Evolutionary conservation across 2,888 invertebrate species (phyloP).

Genomic region (Ophion ventricosus): DNA sequence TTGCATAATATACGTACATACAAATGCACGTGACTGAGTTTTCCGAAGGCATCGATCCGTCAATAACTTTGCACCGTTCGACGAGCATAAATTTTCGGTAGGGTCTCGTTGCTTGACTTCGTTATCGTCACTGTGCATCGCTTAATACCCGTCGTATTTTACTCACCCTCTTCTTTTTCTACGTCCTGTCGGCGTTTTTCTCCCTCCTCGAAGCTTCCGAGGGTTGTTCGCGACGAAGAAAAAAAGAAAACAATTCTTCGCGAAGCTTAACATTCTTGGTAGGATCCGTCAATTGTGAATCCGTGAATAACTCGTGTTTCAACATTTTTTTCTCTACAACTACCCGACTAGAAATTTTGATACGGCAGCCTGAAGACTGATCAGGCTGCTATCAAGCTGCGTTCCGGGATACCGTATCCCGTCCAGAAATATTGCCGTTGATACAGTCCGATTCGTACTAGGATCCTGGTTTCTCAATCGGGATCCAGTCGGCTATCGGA

Average conservation of each 20-base stretch:
- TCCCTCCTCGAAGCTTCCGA: not conserved
- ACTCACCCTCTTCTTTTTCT: slow-evolving; percentile 23
- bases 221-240: slow-evolving; percentile 16
- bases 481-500: too few species aligned
- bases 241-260: not conserved
- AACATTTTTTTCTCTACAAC: slow-evolving; percentile 1
- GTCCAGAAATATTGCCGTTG: too few species aligned
- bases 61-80: slow-evolving; percentile 54
- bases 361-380: too few species aligned
- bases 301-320: not conserved
- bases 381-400: too few species aligned
- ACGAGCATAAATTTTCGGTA: slow-evolving; percentile 42
- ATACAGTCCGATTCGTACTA: too few species aligned
- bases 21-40: slow-evolving; percentile 2
- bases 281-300: not conserved
- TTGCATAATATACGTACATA: not conserved
- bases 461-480: too few species aligned
- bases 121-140: slow-evolving; percentile 51
- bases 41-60: slow-evolving; percentile 47
- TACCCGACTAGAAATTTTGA: too few species aligned
- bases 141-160: slow-evolving; percentile 45
- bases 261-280: not conserved
- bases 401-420: too few species aligned
- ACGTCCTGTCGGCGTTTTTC: not conserved
- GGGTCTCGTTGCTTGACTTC: slow-evolving; percentile 25